phyloP scores from a whole-genome alignment of 2,888 invertebrate species.

The Mesorhabditis sp. region DNA sequence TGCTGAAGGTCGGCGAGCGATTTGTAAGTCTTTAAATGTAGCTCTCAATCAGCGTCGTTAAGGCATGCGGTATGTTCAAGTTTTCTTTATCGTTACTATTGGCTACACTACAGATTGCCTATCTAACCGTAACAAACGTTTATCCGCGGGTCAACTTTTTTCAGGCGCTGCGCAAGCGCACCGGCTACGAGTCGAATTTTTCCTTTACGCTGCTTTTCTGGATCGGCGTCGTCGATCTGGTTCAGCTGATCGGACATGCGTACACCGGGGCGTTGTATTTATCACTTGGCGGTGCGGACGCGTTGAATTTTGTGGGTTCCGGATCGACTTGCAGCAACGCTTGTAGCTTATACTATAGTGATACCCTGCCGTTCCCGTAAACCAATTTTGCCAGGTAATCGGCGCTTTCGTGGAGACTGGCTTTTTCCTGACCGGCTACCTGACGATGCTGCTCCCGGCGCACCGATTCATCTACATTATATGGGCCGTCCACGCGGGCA shows the following conservation, averaged over 20 bases:
- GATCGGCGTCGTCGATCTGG: neutral
- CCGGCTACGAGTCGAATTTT: neutral
- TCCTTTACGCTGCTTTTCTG: neutral
- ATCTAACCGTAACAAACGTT: too few species aligned
- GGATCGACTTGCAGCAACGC: too few species aligned
- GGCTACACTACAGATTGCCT: too few species aligned
- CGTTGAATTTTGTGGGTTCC: too few species aligned
- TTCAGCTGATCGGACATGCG: neutral
- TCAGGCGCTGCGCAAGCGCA: neutral
- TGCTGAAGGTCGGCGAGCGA: neutral
- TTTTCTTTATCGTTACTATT: too few species aligned
- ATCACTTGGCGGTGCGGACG: too few species aligned
- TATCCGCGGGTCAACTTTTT: too few species aligned
- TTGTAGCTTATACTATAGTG: too few species aligned
- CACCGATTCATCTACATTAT: neutral
- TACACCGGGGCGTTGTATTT: too few species aligned
- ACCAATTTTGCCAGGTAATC: neutral
- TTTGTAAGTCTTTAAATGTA: neutral
- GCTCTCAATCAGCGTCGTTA: too few species aligned
- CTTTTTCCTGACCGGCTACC: neutral
- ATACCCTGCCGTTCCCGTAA: too few species aligned
- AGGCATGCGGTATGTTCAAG: too few species aligned
- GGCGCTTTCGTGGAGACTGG: neutral
- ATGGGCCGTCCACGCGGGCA: neutral
- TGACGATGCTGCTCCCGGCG: neutral